Percentiles rank a stretch among this genome's conserved stretches.
These are phyloP conservation scores for Netelia inedita DNA, from an alignment of 2,888 invertebrate species.

Conservation along the genomic window DNA sequence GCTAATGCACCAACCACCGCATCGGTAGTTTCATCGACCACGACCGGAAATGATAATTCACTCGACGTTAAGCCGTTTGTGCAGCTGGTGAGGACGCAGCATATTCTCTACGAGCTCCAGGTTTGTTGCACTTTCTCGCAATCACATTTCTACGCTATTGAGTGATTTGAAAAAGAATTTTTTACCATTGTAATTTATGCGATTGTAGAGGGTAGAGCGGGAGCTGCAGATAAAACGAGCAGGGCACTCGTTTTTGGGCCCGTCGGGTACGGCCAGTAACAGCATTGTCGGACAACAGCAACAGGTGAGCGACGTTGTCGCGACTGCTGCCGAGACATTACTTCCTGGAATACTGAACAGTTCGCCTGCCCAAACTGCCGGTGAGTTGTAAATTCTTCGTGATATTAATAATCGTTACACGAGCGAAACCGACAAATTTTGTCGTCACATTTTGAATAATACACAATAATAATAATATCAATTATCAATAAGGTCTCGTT, in stretches of 20 bases:
- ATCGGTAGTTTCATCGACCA: slow-evolving; percentile 58
- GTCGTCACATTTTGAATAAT: not conserved
- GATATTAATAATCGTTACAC: not conserved
- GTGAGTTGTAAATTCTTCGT: slow-evolving; percentile 68
- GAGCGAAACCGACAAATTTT: not conserved
- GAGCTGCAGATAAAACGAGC: slow-evolving; percentile 87
- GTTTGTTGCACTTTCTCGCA: slow-evolving; percentile 69
- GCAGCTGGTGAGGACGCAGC: slow-evolving; percentile 89
- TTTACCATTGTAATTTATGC: not conserved
- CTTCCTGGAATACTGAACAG: slow-evolving; percentile 86
- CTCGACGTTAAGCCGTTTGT: slow-evolving; percentile 86
- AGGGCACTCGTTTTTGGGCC: slow-evolving; percentile 79
- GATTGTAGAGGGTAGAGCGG: slow-evolving; percentile 88
- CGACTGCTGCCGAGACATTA: slow-evolving; percentile 79
- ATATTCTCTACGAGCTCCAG: slow-evolving; percentile 89
- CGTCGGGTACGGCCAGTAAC: slow-evolving; percentile 78
- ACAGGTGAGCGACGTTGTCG: slow-evolving; percentile 77
- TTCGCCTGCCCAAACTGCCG: slow-evolving; percentile 81
- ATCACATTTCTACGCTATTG: not conserved
- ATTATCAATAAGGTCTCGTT: slow-evolving; percentile 82
- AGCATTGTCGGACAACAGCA: slow-evolving; percentile 73
- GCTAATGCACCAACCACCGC: slow-evolving; percentile 59
- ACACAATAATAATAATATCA: not conserved
- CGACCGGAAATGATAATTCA: slow-evolving; percentile 76
- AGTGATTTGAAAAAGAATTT: slow-evolving; percentile 12